Percentiles rank a stretch among this genome's conserved stretches.
Evolutionary conservation across 2,113 vertebrate genomes (phyloP).

Genomic region (Stegastes partitus): DNA sequence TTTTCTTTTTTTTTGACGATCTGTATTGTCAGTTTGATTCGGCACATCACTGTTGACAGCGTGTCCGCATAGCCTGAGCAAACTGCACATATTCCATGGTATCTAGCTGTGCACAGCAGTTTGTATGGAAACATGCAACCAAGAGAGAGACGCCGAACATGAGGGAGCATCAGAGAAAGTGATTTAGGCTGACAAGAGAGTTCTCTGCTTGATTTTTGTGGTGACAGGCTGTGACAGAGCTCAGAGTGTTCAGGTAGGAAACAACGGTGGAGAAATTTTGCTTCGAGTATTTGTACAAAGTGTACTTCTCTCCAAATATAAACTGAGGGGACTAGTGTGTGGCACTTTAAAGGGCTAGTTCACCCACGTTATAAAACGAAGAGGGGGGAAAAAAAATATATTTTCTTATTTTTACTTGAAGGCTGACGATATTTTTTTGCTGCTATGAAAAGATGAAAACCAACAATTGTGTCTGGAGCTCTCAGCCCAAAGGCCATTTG

Average conservation of each 20-base stretch:
- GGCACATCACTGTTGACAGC: conserved; percentile 56
- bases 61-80: conserved; percentile 46
- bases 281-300: conserved; percentile 44
- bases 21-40: conserved; percentile 64
- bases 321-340: conserved; percentile 3
- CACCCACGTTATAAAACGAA: neutral
- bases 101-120: conserved; percentile 72
- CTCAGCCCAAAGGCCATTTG: neutral
- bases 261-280: conserved; percentile 41
- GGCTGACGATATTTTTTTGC: neutral
- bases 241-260: conserved; percentile 57
- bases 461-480: neutral
- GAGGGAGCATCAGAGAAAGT: conserved; percentile 66
- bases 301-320: conserved; percentile 32
- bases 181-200: conserved; percentile 77
- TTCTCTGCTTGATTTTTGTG: conserved; percentile 62
- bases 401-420: neutral
- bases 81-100: conserved; percentile 54
- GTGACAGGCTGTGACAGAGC: conserved; percentile 70
- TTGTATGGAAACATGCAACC: conserved; percentile 56
- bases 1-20: conserved; percentile 20
- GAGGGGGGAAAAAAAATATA: neutral
- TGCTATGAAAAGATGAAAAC: neutral
- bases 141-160: conserved; percentile 60
- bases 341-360: conserved; percentile 15